Evolutionary conservation across 2,113 vertebrate species (phyloP), one percentile per base, ranked within the genome.

Genomic region (Rhea americana): DNA sequence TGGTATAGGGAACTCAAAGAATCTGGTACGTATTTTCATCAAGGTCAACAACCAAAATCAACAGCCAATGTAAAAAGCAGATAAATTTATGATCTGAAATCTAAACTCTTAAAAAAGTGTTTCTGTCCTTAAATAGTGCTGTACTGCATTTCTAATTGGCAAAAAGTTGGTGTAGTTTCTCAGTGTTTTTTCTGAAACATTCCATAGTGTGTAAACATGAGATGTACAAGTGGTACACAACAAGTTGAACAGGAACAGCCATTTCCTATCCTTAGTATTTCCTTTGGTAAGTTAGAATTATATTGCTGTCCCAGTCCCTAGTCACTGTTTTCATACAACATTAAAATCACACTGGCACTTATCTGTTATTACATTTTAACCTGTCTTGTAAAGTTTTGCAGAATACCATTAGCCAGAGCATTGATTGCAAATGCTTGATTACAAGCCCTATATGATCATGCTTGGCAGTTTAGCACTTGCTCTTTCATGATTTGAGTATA

Each of bases 131-230:
- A 66, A 67, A 79, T 59, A 84, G 77, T 4, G 5, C 35, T 61
- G 78, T 14, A 50, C 26, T 77, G 32, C 73, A 63, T 63, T 77
- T 94, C 76, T 45, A 2, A 0, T 79, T 90, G 89, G 89, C 73
- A 90, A 83, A 79, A 87, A 70, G 19, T 26, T 67, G 30, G 43
- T 62, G 39, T 2, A 71, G 72, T 74, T 73, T 66, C 53, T 45
- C 66, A 88, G 2, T 87, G 56, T 85, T 93, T 93, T 50, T 73
- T 43, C 73, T 82, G 47, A 89, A 85, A 82, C 85, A 91, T 95
- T 95, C 89, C 82, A n/a, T 5, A 61, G 12, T 90, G 41, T 8
- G 1, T 85, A 82, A 90, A 81, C 72, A 92, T 13, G 25, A 85
- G 70, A 89, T 70, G 50, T 59, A 75, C 66, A 65, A 95, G 66